These are phyloP conservation scores for Dexiosoma caninum DNA, from an alignment of 2,888 invertebrate genomes.

Conservation along the genomic window DNA sequence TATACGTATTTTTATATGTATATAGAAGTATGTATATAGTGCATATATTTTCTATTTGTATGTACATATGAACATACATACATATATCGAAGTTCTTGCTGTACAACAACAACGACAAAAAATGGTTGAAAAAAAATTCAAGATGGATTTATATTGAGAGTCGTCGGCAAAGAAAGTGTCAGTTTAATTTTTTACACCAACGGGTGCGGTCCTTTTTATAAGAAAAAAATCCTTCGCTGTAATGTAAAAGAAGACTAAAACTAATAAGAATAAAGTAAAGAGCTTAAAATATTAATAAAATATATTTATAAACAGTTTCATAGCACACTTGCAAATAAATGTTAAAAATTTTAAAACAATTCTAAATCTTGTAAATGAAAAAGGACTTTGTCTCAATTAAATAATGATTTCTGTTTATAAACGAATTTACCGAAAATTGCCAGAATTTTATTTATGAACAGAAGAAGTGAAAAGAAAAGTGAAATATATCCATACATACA, in stretches of 20 bases:
- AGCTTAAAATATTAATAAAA: neutral
- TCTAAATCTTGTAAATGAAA: too few species aligned
- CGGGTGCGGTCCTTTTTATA: slow-evolving; percentile 68
- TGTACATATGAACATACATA: neutral
- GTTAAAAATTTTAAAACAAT: too few species aligned
- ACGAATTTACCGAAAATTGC: too few species aligned
- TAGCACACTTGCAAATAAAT: too few species aligned
- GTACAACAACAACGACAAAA: slow-evolving; percentile 8
- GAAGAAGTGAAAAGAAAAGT: too few species aligned
- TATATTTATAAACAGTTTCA: neutral
- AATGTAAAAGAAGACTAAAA: neutral
- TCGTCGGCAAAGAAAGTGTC: slow-evolving; percentile 41
- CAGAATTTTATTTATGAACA: too few species aligned
- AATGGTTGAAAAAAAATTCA: slow-evolving; percentile 11
- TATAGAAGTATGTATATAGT: too few species aligned
- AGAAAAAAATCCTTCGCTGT: neutral
- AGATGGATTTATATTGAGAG: slow-evolving; percentile 42
- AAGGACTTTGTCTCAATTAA: too few species aligned
- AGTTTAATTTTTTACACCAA: slow-evolving; percentile 68
- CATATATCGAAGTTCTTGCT: neutral
- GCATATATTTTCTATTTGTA: too few species aligned
- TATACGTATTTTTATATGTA: neutral
- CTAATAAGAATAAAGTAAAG: neutral
- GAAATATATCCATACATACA: too few species aligned
- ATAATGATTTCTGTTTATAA: too few species aligned